Evolutionary conservation across 2,113 vertebrate species (phyloP).

Genomic region (Mus musculus): GRCm39 chr2:158179001-158179500

Average conservation of each 20-base stretch:
- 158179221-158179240: neutral
- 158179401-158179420: neutral
- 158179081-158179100: neutral
- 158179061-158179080: neutral
- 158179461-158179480: neutral
- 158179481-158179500: conserved; percentile 1
- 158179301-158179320: neutral
- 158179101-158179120: neutral
- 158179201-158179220: neutral
- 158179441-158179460: neutral
- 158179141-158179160: neutral
- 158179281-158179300: neutral
- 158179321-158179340: neutral
- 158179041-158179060: neutral
- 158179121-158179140: neutral
- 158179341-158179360: neutral
- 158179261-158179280: neutral
- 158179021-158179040: neutral
- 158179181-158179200: neutral
- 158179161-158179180: neutral
- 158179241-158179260: neutral
- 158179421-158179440: neutral
- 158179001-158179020: neutral
- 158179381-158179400: neutral
- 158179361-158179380: neutral